Evolutionary conservation across 2,888 invertebrate genomes (phyloP).

Genomic region (Lomographa bimaculata): DNA sequence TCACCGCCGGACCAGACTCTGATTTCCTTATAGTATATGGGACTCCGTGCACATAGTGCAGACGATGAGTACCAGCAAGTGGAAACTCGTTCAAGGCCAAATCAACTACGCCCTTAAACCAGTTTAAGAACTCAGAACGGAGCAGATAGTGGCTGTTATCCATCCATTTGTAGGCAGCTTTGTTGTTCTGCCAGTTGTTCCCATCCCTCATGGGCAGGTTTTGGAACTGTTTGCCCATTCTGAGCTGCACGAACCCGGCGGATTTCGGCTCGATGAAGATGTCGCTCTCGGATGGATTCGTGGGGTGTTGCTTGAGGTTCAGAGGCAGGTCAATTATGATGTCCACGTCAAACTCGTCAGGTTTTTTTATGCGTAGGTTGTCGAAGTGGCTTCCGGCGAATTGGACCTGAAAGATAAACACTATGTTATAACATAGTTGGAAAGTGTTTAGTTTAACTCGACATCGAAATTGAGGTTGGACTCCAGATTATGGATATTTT

Average conservation of each 20-base stretch:
- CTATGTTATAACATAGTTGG: too few species aligned
- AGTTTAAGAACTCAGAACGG: constrained; percentile 70
- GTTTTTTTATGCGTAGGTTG: constrained; percentile 79
- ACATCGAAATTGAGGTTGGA: too few species aligned
- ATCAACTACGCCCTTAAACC: constrained; percentile 80
- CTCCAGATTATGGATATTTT: too few species aligned
- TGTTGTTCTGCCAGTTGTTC: constrained; percentile 53
- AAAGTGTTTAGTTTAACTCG: too few species aligned
- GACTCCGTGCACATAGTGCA: constrained; percentile 55
- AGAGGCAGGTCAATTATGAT: constrained; percentile 79
- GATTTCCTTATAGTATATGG: constrained; percentile 55
- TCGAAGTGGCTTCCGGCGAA: constrained; percentile 85
- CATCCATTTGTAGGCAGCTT: constrained; percentile 62
- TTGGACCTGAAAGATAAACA: constrained; percentile 60
- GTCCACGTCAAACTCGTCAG: constrained; percentile 85
- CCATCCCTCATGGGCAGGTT: constrained; percentile 49
- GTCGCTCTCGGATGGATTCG: constrained; percentile 51
- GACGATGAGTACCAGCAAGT: constrained; percentile 16
- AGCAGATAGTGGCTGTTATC: constrained; percentile 65
- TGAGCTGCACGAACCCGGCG: constrained; percentile 73
- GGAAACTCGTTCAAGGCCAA: constrained; percentile 61
- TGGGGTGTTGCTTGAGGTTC: constrained; percentile 40
- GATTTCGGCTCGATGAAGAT: constrained; percentile 58
- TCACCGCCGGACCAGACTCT: constrained; percentile 81
- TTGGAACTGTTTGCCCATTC: constrained; percentile 60